phyloP scores from a whole-genome alignment of 2,113 vertebrate genomes.

The Lates calcarifer region DNA sequence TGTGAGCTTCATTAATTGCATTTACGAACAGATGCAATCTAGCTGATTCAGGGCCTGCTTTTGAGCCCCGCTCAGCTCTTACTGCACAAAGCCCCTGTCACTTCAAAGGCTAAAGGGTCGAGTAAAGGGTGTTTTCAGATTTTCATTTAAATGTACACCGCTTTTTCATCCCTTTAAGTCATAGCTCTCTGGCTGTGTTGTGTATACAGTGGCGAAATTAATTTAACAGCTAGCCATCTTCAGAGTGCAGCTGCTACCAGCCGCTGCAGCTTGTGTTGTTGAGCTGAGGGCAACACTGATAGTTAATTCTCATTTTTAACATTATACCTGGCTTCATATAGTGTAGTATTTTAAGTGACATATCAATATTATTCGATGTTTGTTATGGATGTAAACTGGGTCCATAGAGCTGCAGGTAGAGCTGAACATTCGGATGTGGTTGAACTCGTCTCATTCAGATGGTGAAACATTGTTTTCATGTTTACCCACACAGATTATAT shows the following conservation, averaged over 20 bases:
- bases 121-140: constrained; percentile 60
- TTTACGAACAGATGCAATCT: constrained; percentile 76
- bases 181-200: constrained; percentile 31
- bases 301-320: background rate
- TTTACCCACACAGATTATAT: background rate
- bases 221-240: constrained; percentile 30
- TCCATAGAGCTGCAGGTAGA: background rate
- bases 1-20: constrained; percentile 81
- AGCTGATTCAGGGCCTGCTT: constrained; percentile 70
- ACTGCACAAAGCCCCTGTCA: constrained; percentile 60
- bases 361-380: background rate
- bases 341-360: background rate
- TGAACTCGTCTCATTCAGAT: background rate
- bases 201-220: constrained; percentile 31
- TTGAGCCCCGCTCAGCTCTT: constrained; percentile 53
- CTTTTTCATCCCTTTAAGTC: constrained; percentile 44
- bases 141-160: constrained; percentile 68
- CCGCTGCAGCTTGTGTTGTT: background rate
- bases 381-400: background rate
- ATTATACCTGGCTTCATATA: constrained; percentile 8
- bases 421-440: background rate
- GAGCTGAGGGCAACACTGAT: background rate
- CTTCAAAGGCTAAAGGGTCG: constrained; percentile 65
- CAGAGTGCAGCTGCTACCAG: constrained; percentile 35
- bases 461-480: background rate